Evolutionary conservation across 2,113 vertebrate genomes (phyloP).

Genomic region (Nymphicus hollandicus): DNA sequence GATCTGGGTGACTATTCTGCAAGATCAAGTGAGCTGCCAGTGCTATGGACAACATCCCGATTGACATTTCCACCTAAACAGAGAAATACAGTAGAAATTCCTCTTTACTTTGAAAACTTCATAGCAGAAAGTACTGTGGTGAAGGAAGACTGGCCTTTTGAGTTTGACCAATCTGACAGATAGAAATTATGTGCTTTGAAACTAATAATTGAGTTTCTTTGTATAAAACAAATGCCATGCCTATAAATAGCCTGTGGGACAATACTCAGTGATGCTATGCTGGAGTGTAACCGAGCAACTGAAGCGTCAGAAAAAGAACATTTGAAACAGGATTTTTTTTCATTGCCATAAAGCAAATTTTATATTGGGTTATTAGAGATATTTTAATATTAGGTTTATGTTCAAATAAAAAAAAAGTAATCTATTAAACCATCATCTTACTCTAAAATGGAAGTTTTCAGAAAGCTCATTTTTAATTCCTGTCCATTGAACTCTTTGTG

Average conservation of each 20-base stretch:
- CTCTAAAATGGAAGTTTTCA: background rate
- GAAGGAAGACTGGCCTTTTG: background rate
- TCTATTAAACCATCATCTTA: background rate
- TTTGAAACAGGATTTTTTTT: background rate
- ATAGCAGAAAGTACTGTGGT: background rate
- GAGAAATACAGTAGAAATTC: background rate
- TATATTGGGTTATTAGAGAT: background rate
- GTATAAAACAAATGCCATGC: background rate
- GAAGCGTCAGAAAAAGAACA: background rate
- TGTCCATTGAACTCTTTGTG: background rate
- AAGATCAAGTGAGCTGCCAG: background rate
- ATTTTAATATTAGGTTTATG: background rate
- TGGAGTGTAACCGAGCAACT: background rate
- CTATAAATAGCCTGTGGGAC: conserved; percentile 22
- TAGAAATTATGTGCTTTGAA: conserved; percentile 13
- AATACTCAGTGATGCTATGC: background rate
- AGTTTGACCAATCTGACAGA: background rate
- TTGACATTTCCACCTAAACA: background rate
- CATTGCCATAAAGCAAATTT: background rate
- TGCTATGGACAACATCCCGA: background rate
- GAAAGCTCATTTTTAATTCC: background rate
- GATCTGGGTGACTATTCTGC: background rate
- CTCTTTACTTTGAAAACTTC: background rate
- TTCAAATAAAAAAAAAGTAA: background rate
- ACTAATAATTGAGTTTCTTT: conserved; percentile 21